These are phyloP conservation scores for Clinocottus analis DNA, from an alignment of 2,113 vertebrate genomes.

Conservation along the genomic window DNA sequence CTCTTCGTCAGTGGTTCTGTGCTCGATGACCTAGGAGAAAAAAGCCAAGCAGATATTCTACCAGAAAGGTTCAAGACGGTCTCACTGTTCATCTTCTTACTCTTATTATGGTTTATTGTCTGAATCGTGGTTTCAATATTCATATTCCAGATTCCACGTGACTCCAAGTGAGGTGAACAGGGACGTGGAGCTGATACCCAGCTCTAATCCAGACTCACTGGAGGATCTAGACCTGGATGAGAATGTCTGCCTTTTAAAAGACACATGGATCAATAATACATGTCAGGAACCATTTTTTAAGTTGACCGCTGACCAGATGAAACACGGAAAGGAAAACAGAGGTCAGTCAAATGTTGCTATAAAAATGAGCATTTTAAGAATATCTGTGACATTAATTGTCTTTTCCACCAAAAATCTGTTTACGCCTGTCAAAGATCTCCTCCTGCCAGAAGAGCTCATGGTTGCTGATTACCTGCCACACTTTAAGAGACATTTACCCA, in stretches of 20 bases:
- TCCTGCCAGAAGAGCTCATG: slow-evolving; percentile 72
- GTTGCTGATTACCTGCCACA: slow-evolving; percentile 52
- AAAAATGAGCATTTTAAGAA: background rate
- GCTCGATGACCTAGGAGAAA: slow-evolving; percentile 64
- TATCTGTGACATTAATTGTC: background rate
- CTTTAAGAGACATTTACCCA: slow-evolving; percentile 76
- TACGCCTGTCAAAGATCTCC: slow-evolving; percentile 64
- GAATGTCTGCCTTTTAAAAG: slow-evolving; percentile 31
- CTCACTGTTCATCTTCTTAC: background rate
- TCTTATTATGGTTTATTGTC: background rate
- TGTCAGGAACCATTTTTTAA: slow-evolving; percentile 72
- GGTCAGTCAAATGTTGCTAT: slow-evolving; percentile 13
- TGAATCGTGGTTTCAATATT: background rate
- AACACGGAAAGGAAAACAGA: slow-evolving; percentile 21
- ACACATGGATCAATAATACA: slow-evolving; percentile 15
- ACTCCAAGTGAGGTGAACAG: background rate
- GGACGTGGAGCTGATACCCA: slow-evolving; percentile 61
- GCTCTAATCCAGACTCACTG: slow-evolving; percentile 75
- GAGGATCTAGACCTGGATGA: slow-evolving; percentile 45
- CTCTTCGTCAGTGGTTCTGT: slow-evolving; percentile 68
- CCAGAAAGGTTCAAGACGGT: slow-evolving; percentile 70
- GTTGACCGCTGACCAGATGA: slow-evolving; percentile 21
- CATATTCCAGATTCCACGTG: slow-evolving; percentile 61
- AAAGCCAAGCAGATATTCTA: slow-evolving; percentile 9
- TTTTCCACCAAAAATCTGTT: background rate